These are phyloP conservation scores for Drosophila acutilabella DNA, from an alignment of 2,888 invertebrate genomes.

Conservation along the genomic window DNA sequence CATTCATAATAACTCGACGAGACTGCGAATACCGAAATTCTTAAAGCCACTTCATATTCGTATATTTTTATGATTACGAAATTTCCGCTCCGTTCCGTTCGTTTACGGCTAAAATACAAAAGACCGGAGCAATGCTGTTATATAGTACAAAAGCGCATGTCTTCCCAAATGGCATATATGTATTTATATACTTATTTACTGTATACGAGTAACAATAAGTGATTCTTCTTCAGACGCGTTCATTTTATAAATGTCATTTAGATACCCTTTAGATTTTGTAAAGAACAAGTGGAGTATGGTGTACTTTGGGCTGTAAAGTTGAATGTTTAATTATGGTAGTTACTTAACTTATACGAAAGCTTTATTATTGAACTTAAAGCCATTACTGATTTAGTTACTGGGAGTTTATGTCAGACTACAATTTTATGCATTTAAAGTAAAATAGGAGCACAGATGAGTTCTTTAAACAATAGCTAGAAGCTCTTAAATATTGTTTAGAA, in stretches of 20 bases:
- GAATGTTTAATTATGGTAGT: no score
- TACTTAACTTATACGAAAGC: no score
- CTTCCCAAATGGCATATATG: constrained; percentile 31
- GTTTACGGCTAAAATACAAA: constrained; percentile 48
- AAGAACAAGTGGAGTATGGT: neutral
- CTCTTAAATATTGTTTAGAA: no score
- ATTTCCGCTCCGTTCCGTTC: constrained; percentile 76
- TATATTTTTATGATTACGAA: constrained; percentile 71
- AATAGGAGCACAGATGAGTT: no score
- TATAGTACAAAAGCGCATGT: constrained; percentile 51
- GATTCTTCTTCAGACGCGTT: constrained; percentile 43
- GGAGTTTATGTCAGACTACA: no score
- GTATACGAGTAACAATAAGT: constrained; percentile 30
- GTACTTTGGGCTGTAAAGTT: neutral
- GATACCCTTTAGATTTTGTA: constrained; percentile 28
- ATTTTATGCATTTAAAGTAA: no score
- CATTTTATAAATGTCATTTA: constrained; percentile 46
- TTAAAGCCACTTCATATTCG: constrained; percentile 36
- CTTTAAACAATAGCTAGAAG: no score
- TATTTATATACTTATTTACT: neutral
- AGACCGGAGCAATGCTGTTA: constrained; percentile 47
- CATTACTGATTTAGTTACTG: no score
- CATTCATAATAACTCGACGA: constrained; percentile 61
- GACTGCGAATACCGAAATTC: constrained; percentile 52
- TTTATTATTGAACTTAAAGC: no score